phyloP scores from a whole-genome alignment of 2,113 vertebrate species.

The Stomatorhinus ivindoensis region DNA sequence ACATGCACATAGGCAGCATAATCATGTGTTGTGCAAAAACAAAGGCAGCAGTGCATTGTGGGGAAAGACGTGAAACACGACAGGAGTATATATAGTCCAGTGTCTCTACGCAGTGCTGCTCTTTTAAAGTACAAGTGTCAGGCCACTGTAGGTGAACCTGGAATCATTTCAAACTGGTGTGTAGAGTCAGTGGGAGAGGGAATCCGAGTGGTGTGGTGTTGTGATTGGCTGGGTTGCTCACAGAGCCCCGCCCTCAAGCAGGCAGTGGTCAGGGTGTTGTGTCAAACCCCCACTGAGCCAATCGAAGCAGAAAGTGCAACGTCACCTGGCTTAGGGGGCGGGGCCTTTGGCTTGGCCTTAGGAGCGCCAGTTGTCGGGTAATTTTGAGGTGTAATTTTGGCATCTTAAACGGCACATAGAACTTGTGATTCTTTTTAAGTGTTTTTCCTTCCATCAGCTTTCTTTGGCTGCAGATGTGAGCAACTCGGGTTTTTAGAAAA shows the following conservation, averaged over 20 bases:
- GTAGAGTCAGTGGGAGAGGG: not conserved
- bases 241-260: not conserved
- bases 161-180: not conserved
- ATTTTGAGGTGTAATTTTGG: conserved; percentile 13
- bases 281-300: not conserved
- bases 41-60: not conserved
- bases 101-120: not conserved
- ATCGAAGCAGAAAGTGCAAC: too few relatives aligned
- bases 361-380: not conserved
- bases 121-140: not conserved
- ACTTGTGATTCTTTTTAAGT: not conserved
- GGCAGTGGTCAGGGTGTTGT: not conserved
- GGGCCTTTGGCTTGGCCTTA: not conserved
- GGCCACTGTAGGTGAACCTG: not conserved
- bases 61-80: not conserved
- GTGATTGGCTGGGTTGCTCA: not conserved
- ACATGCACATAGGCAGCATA: not conserved
- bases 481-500: not conserved
- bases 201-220: not conserved
- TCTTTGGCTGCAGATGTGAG: not conserved
- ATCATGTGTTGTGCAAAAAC: not conserved
- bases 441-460: not conserved
- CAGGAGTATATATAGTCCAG: not conserved
- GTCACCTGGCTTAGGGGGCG: not conserved
- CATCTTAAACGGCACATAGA: not conserved